These are phyloP conservation scores for Solenopsis fugax DNA, from an alignment of 1,140 invertebrate species.

Conservation along the genomic window DNA sequence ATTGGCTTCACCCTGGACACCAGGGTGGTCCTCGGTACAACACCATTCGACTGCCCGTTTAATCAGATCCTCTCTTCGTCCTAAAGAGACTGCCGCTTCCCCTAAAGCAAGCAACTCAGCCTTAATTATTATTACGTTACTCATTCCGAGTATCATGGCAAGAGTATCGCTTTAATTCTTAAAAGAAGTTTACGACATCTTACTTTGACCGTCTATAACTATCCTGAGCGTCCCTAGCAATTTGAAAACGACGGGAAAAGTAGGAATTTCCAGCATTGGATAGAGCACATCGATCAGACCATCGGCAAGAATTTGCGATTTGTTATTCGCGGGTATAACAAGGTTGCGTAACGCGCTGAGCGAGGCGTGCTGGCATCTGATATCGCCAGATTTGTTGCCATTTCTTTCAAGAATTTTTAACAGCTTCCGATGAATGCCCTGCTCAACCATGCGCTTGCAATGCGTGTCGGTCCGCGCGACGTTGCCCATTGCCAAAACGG, in stretches of 20 bases:
- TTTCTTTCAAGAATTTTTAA: conserved; percentile 88
- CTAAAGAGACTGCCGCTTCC: conserved; percentile 88
- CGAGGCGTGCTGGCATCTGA: conserved; percentile 93
- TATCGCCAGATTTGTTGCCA: conserved; percentile 88
- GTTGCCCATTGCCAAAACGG: conserved; percentile 94
- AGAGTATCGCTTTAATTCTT: not conserved
- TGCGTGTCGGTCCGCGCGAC: conserved; percentile 95
- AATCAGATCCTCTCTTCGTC: conserved; percentile 88
- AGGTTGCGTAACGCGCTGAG: conserved; percentile 94
- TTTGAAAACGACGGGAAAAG: conserved; percentile 94
- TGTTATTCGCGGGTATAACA: conserved; percentile 93
- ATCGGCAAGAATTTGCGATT: conserved; percentile 90
- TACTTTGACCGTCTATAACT: conserved; percentile 93
- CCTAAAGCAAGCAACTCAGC: conserved; percentile 84
- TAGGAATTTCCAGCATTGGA: conserved; percentile 91
- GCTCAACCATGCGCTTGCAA: conserved; percentile 93
- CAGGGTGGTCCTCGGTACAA: conserved; percentile 92
- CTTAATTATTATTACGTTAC: conserved; percentile 24
- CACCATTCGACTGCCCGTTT: conserved; percentile 92
- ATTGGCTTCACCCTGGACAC: conserved; percentile 94
- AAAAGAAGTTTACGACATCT: conserved; percentile 49
- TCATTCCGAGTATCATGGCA: not conserved
- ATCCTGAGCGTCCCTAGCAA: conserved; percentile 94
- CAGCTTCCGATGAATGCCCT: conserved; percentile 92
- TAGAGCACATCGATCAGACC: conserved; percentile 92